Evolutionary conservation across 2,113 vertebrate genomes (phyloP).

Genomic region (Connochaetes taurinus): DNA sequence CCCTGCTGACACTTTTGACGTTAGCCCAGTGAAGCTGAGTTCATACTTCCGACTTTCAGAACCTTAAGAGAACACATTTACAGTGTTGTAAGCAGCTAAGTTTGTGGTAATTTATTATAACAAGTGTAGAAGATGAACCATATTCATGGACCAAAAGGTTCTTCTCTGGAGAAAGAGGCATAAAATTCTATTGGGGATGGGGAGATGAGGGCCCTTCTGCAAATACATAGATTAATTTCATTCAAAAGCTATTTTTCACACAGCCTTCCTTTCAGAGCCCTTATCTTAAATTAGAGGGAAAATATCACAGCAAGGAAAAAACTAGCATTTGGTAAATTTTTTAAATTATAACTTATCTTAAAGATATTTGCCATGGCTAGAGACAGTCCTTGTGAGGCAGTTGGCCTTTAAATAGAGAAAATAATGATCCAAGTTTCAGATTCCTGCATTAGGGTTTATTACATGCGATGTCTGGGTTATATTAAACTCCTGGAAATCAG

Average conservation of each 20-base stretch:
- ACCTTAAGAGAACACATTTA: neutral
- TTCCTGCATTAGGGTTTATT: slow-evolving; percentile 70
- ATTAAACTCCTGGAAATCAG: slow-evolving; percentile 78
- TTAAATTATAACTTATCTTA: slow-evolving; percentile 59
- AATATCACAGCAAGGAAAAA: slow-evolving; percentile 49
- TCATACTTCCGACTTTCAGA: neutral
- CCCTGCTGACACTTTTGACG: neutral
- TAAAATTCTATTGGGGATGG: neutral
- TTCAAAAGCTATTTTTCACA: neutral
- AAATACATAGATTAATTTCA: neutral
- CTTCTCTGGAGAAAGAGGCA: neutral
- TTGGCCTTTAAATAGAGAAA: slow-evolving; percentile 69
- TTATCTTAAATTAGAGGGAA: slow-evolving; percentile 48
- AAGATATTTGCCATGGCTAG: slow-evolving; percentile 55
- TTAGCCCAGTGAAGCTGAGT: neutral
- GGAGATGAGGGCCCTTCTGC: neutral
- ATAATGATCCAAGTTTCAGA: slow-evolving; percentile 66
- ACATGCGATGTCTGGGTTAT: slow-evolving; percentile 67
- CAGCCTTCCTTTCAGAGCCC: neutral
- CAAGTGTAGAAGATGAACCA: neutral
- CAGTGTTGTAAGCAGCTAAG: neutral
- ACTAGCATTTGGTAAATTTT: slow-evolving; percentile 64
- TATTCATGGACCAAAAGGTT: neutral
- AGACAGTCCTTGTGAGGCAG: slow-evolving; percentile 49
- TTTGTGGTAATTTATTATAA: neutral